These are phyloP conservation scores for Felis catus DNA, from an alignment of 2,113 vertebrate genomes.

Conservation along the genomic window DNA sequence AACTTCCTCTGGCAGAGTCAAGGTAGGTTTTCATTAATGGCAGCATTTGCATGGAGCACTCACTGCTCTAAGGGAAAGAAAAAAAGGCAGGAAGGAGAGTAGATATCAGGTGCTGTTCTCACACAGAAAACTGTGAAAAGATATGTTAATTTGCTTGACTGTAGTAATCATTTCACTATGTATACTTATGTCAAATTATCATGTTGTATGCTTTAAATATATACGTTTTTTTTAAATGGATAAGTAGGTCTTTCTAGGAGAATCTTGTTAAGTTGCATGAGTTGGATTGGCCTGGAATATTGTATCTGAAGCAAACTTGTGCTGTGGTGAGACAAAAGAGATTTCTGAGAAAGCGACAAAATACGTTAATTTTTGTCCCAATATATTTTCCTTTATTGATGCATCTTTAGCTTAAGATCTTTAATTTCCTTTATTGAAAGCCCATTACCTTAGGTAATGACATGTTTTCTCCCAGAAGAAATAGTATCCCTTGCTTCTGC, in stretches of 20 bases:
- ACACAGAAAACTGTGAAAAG: not conserved
- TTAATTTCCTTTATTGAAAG: not conserved
- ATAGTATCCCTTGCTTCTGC: not conserved
- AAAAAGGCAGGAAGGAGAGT: not conserved
- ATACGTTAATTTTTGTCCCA: not conserved
- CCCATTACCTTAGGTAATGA: not conserved
- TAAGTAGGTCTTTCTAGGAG: not conserved
- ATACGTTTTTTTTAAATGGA: not conserved
- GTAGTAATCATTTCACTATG: not conserved
- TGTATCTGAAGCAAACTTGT: not conserved
- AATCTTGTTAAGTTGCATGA: not conserved
- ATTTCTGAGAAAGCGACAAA: not conserved
- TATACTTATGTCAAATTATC: not conserved
- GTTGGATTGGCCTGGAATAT: not conserved
- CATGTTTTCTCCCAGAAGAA: not conserved
- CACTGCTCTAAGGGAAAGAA: not conserved
- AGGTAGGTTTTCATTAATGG: not conserved
- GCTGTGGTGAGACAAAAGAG: not conserved
- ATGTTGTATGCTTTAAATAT: not conserved
- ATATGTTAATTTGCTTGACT: not conserved
- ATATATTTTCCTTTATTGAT: not conserved
- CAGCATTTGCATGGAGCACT: not conserved
- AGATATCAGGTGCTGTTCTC: not conserved
- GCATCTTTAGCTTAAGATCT: not conserved
- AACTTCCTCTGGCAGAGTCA: not conserved